A percentile compares a stretch with the other conserved stretches of the same genome.
Conservation (phyloP, 2,888 invertebrate genomes). For the Actias luna region DNA sequence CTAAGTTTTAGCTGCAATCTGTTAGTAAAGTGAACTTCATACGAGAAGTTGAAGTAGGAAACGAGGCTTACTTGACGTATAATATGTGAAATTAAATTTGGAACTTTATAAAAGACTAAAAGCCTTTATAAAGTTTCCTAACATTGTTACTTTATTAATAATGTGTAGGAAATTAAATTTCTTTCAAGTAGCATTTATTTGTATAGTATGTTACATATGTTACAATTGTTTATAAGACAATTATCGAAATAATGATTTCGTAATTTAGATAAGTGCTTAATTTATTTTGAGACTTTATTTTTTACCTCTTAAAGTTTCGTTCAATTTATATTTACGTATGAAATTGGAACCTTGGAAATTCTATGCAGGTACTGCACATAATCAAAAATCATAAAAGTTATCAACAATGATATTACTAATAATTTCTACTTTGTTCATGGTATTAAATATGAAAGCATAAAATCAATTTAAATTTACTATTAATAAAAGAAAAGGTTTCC, state of each 20-base stretch:
- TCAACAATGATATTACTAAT: too few relatives aligned
- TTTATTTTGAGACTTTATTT: background rate
- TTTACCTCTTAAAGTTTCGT: too few relatives aligned
- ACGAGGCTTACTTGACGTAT: background rate
- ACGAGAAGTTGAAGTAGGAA: background rate
- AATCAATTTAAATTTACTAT: background rate
- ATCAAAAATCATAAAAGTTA: background rate
- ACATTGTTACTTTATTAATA: background rate
- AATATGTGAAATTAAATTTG: background rate
- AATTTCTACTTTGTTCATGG: background rate
- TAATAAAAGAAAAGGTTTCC: background rate
- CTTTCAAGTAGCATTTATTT: too few relatives aligned
- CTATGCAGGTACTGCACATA: too few relatives aligned
- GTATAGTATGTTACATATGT: too few relatives aligned
- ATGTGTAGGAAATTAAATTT: too few relatives aligned
- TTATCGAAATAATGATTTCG: background rate
- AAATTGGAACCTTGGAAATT: too few relatives aligned
- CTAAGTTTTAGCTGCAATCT: background rate
- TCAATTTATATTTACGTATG: too few relatives aligned
- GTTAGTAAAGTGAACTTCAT: conserved; percentile 1
- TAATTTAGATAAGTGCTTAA: background rate
- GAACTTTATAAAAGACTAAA: background rate
- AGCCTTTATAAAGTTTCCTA: background rate
- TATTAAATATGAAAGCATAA: background rate
- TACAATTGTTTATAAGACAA: background rate